Base-by-base conservation (phyloP, 2,797 vertebrate species). In the Micromesistius poutassou region DNA sequence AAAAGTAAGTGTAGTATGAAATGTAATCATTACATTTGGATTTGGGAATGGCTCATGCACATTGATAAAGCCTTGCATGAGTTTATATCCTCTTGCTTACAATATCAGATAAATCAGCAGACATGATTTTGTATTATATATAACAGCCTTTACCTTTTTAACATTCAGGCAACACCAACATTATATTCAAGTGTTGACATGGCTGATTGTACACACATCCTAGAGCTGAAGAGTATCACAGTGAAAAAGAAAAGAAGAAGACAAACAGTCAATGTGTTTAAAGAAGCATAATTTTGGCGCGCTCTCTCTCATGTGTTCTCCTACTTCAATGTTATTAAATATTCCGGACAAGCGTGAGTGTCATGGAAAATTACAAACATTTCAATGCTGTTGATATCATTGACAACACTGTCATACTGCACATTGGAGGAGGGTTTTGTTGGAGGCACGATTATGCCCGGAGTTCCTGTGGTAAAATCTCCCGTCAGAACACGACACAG, bases 341-440 rank as follows among this genome's bases (percentile, higher is more conserved):
- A 96, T 62, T 97, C 95, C 16, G 97, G 97, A 79, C 95, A 99
- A 1, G 97, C 95, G 30, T 96, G 94, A 74, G 79, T 90, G 85
- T 98, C 97, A 55, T 90, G 91, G 90, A 98, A 98, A 80, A 97
- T 90, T 13, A 97, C 89, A 82, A 96, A 98, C 81, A 98, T 85
- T 12, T 25, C 1, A 0, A 25, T 96, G 0, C 0, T 35, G 0
- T 0, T 0, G 1, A 2, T 0, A 0, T 89, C 25, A 76, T 98
- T 91, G 28, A 95, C 94, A 5, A 96, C 94, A 0, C 95, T 97
- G 89, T 97, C 95, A 0, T 90, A 98, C 1, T 84, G 80, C 2
- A 14, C 92, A 87, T 66, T 50, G 31, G 83, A 81, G 14, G 22
- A 0, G 4, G 5, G 82, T 84, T 93, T 97, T 19, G 84, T 0